Evolutionary conservation across 1,140 invertebrate species (phyloP), one percentile per base, ranked within the genome.

Genomic region (Aphidius ervi): DNA sequence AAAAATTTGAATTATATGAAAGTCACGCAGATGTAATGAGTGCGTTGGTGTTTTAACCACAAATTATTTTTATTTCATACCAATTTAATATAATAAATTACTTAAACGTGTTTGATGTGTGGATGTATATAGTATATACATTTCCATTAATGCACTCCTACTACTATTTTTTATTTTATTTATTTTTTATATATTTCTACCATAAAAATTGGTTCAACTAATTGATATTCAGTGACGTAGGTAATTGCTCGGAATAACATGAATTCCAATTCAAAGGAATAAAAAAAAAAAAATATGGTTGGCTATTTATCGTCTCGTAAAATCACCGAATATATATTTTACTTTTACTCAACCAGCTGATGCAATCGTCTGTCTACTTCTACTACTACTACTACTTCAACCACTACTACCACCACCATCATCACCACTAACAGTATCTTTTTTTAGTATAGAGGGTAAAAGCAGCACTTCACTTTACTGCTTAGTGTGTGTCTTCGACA

Each of bases 211-310:
- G 64, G 61, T 68, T 65, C 63, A 72, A 68, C 75, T 77, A 78
- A 78, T 78, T 77, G 73, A 75, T 74, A 78, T 75, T 76, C 73
- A 76, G 69, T 72, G 74, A 69, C 64, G 69, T 68, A 66, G 69
- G 70, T 76, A 75, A 78, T 75, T 71, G 70, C 59, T 63, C 67
- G 74, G 71, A 77, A 76, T 76, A 77, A 75, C 73, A 76, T 67
- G 71, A 70, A 79, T 79, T 77, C 73, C 75, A 74, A 77, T 77
- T 54, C n/a, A 66, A 64, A 68, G 71, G 67, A 73, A 69, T 68
- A 65, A 64, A 48, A 57, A 37, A 16, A 68, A 63, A 66, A 65
- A 77, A 71, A 78, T 75, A 75, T 74, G 74, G 68, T 54, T 49
- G 64, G 69, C 75, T 68, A 77, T 78, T 75, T 68, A 73, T 68